These are phyloP conservation scores for Orchestia grillus DNA, from an alignment of 1,140 invertebrate species.

Conservation along the genomic window DNA sequence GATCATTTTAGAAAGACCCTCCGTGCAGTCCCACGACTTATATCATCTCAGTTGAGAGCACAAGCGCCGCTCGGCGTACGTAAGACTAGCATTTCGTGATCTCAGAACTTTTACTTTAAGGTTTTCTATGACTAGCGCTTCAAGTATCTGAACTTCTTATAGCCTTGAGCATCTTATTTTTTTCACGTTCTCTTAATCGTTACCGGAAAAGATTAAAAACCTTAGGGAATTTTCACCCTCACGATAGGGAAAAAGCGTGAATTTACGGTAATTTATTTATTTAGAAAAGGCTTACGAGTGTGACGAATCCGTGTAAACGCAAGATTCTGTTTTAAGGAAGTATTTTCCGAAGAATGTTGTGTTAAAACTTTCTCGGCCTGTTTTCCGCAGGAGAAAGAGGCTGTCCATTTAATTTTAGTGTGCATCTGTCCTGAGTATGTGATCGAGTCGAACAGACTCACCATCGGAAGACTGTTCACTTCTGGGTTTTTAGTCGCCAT, in stretches of 20 bases:
- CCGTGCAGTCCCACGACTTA: neutral
- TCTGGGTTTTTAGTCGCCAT: too few relatives aligned
- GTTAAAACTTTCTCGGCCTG: neutral
- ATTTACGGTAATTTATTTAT: neutral
- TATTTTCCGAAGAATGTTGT: neutral
- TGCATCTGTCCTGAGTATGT: neutral
- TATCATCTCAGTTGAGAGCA: neutral
- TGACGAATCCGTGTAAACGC: neutral
- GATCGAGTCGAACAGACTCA: neutral
- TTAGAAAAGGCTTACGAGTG: neutral
- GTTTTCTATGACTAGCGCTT: neutral
- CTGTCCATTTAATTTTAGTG: neutral
- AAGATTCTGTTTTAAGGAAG: neutral
- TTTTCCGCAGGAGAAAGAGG: neutral
- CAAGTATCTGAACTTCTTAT: neutral
- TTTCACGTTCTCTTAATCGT: neutral
- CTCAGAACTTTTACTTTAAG: neutral
- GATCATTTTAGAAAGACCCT: neutral
- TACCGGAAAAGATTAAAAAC: neutral
- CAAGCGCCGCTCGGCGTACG: neutral
- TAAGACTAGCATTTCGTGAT: neutral
- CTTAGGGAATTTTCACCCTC: neutral
- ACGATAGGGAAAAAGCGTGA: neutral
- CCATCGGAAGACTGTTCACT: too few relatives aligned
- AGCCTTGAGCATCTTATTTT: neutral